Evolutionary conservation across 2,797 vertebrate species (phyloP), one percentile per base, ranked within the genome.

Genomic region (Pipistrellus pipistrellus): DNA sequence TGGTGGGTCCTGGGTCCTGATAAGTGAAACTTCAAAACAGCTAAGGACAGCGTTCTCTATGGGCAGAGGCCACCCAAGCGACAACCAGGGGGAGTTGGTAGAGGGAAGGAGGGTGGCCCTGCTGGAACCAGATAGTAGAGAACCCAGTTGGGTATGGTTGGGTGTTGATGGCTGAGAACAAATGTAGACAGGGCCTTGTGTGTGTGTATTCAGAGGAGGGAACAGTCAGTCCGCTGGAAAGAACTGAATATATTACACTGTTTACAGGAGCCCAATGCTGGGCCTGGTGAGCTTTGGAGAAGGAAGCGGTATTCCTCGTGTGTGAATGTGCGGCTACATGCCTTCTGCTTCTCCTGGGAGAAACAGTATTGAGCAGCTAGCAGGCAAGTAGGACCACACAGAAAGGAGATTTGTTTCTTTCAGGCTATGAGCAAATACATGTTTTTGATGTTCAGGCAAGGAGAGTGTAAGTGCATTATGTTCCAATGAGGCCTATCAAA

Each of bases 401-500:
- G 32, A 5, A 53, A 27, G n/a, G 30, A 32, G 44, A n/a, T 13
- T 25, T 30, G 21, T 48, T n/a, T 91, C n/a, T 71, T 87, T 53
- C 4, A 64, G 38, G 10, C 46, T 66, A 64, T n/a, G 15, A 35
- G 73, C 69, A 90, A 55, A 55, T 41, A 8, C 6, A 32, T 13
- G 1, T 53, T 88, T 71, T n/a, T 64, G 30, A 91, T 53, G 27
- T 85, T 38, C 77, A 81, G 72, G 12, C 20, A 84, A 59, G 44
- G 55, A 81, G 8, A 12, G 18, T 17, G 4, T 4, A 57, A 15
- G 21, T 18, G 14, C 59, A 53, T 30, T 64, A 2, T 25, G n/a
- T 71, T 73, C 55, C 85, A 81, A 91, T 23, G 72, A 41, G 73
- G 48, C 55, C 27, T 76, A 30, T 38, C 30, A 90, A 90, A 72